Percentiles rank a stretch among this genome's conserved stretches.
Evolutionary conservation across 1,140 invertebrate species (phyloP).

Genomic region (Sminthurides bifidus): DNA sequence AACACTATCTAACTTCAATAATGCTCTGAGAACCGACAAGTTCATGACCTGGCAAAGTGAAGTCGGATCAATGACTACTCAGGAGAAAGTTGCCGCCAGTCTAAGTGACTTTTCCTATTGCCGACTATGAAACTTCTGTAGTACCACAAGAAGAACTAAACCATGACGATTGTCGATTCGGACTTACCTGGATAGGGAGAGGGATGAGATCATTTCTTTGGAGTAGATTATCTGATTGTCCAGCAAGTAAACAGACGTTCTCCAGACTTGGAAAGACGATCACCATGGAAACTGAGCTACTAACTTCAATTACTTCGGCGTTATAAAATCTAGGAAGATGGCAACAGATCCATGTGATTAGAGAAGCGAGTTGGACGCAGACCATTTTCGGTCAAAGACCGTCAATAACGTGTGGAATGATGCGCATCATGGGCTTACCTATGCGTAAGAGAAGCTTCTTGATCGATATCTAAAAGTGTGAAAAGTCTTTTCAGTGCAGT

Average conservation of each 20-base stretch:
- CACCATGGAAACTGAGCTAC: slow-evolving; percentile 72
- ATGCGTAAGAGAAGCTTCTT: slow-evolving; percentile 53
- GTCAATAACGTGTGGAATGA: no score
- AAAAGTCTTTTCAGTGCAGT: slow-evolving; percentile 58
- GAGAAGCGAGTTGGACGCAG: no score
- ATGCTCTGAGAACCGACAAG: neutral
- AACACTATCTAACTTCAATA: neutral
- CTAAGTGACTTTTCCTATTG: neutral
- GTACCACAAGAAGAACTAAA: neutral
- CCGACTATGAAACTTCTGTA: neutral
- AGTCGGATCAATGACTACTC: neutral
- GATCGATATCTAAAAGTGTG: slow-evolving; percentile 61
- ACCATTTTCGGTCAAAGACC: no score
- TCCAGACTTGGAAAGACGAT: slow-evolving; percentile 80
- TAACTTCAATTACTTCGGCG: slow-evolving; percentile 80
- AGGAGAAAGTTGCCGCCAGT: neutral
- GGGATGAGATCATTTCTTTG: slow-evolving; percentile 67
- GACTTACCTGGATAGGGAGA: slow-evolving; percentile 59
- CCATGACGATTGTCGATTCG: neutral
- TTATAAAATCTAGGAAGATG: slow-evolving; percentile 64
- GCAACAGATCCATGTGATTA: no score
- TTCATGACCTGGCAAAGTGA: neutral
- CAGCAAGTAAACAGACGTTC: slow-evolving; percentile 77
- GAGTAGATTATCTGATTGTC: slow-evolving; percentile 56
- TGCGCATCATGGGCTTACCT: slow-evolving; percentile 34